A percentile compares a stretch with the other conserved stretches of the same genome.
phyloP scores from a whole-genome alignment of 2,113 vertebrate species.

The Vombatus ursinus region DNA sequence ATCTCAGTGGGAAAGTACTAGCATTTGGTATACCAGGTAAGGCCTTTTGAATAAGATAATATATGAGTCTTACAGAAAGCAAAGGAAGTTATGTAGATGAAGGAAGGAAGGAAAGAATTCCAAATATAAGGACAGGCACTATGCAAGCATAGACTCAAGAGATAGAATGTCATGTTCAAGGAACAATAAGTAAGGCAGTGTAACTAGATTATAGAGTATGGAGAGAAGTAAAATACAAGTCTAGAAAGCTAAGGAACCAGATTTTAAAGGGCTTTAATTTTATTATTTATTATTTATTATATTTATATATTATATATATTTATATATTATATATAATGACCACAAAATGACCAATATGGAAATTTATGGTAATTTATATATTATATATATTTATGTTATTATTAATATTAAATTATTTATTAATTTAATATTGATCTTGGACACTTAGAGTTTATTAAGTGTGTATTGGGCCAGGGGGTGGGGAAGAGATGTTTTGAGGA shows the following conservation, averaged over 20 bases:
- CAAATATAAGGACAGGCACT: neutral
- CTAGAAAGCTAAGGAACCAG: neutral
- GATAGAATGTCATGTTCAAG: neutral
- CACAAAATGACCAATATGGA: too few species aligned
- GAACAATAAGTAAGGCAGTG: neutral
- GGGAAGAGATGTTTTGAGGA: too few species aligned
- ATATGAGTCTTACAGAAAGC: neutral
- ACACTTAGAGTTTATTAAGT: neutral
- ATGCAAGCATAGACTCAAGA: neutral
- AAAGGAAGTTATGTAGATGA: neutral
- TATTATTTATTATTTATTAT: too few species aligned
- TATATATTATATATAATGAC: too few species aligned
- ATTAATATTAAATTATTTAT: too few species aligned
- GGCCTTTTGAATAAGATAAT: neutral
- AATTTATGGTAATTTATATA: too few species aligned
- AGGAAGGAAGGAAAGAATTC: neutral
- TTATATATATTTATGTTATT: too few species aligned
- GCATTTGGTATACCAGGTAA: neutral
- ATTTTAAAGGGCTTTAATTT: neutral
- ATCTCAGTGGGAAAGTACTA: neutral
- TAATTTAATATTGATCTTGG: too few species aligned
- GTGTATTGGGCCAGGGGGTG: neutral
- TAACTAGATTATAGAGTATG: neutral
- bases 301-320: too few species aligned
- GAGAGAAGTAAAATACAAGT: neutral